A percentile compares a stretch with the other conserved stretches of the same genome.
Conservation (phyloP, 2,113 vertebrate species). For the Bubo scandiacus region DNA sequence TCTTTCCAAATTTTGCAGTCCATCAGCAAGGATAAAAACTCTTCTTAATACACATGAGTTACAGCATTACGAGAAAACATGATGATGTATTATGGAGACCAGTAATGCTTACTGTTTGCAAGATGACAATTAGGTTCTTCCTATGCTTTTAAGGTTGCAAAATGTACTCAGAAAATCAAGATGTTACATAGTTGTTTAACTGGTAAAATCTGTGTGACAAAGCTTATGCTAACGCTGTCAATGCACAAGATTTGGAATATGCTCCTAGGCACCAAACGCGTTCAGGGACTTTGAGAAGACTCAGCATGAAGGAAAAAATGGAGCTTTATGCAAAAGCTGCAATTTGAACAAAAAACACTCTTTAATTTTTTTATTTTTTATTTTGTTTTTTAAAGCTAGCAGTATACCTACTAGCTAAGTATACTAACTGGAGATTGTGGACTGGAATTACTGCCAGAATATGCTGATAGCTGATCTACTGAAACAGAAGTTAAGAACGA, state of each 20-base stretch:
- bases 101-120: neutral
- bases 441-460: neutral
- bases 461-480: neutral
- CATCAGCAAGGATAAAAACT: neutral
- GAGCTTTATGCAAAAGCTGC: neutral
- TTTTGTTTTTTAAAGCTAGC: neutral
- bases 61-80: neutral
- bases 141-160: neutral
- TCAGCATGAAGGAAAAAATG: neutral
- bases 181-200: neutral
- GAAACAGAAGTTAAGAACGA: neutral
- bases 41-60: neutral
- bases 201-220: neutral
- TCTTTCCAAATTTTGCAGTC: neutral
- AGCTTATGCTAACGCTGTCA: neutral
- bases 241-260: neutral
- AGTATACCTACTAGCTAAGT: neutral
- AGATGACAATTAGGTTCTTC: neutral
- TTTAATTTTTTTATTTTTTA: too few relatives aligned
- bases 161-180: neutral
- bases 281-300: neutral
- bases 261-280: neutral
- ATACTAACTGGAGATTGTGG: too few relatives aligned
- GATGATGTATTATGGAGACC: neutral
- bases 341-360: neutral